A percentile compares a stretch with the other conserved stretches of the same genome.
These are phyloP conservation scores for Chironomus striatipennis DNA, from an alignment of 1,140 invertebrate genomes.

Conservation along the genomic window DNA sequence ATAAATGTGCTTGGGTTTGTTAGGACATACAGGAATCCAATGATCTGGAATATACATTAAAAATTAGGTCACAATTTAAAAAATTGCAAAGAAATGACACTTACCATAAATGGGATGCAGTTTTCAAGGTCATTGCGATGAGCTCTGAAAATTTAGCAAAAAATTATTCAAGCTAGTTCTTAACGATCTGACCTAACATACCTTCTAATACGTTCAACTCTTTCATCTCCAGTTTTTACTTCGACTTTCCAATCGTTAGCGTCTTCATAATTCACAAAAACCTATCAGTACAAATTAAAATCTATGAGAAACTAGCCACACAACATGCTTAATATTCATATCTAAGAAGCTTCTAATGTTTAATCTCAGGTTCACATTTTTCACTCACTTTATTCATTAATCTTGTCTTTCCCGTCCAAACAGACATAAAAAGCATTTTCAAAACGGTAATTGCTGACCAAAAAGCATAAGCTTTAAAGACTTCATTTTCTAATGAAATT, in stretches of 20 bases:
- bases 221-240: conserved; percentile 45
- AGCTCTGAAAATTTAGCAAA: too few relatives aligned
- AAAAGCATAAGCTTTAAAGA: conserved; percentile 47
- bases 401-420: conserved; percentile 45
- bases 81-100: too few relatives aligned
- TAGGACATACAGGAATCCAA: not conserved
- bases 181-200: too few relatives aligned
- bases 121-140: conserved; percentile 71
- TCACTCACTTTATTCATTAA: conserved; percentile 48
- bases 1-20: not conserved
- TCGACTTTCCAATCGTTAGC: conserved; percentile 33
- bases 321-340: too few relatives aligned
- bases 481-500: conserved; percentile 34
- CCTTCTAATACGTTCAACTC: conserved; percentile 45
- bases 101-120: conserved; percentile 55
- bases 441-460: conserved; percentile 48
- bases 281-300: too few relatives aligned
- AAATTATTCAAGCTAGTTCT: too few relatives aligned
- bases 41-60: conserved; percentile 25
- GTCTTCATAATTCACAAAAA: conserved; percentile 44
- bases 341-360: too few relatives aligned
- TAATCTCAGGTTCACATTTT: too few relatives aligned
- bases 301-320: too few relatives aligned
- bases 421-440: conserved; percentile 51
- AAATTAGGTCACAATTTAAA: too few relatives aligned